Conservation (phyloP, 1,140 invertebrate genomes). For the Leptonema lineaticorne region DNA sequence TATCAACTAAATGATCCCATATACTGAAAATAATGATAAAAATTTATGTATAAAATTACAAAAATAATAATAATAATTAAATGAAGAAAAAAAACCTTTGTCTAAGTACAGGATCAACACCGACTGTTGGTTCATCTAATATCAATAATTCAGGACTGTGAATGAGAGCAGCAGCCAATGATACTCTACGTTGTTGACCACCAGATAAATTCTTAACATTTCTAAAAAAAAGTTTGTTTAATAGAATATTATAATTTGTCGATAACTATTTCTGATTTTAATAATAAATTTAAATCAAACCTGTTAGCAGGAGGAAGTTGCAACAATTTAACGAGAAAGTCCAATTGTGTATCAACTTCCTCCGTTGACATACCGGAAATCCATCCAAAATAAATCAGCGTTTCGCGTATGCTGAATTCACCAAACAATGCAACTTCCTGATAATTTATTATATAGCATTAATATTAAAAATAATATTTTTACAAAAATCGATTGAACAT, state of each 20-base stretch:
- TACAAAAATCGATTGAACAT: background rate
- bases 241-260: background rate
- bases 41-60: background rate
- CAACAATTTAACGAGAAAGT: constrained; percentile 79
- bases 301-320: constrained; percentile 66
- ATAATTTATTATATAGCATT: constrained; percentile 18
- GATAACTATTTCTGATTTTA: background rate
- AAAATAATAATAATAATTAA: background rate
- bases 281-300: constrained; percentile 37
- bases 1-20: constrained; percentile 91
- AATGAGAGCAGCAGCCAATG: constrained; percentile 82
- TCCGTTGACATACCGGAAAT: constrained; percentile 76
- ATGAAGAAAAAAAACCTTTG: constrained; percentile 63
- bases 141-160: constrained; percentile 90
- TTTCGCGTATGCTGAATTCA: constrained; percentile 89
- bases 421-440: constrained; percentile 89
- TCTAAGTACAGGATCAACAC: constrained; percentile 90
- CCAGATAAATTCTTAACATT: constrained; percentile 85
- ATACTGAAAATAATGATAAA: constrained; percentile 62
- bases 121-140: constrained; percentile 92
- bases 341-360: constrained; percentile 73
- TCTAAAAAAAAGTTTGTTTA: constrained; percentile 14
- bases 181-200: constrained; percentile 86
- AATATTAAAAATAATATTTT: background rate
- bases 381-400: constrained; percentile 88